A percentile compares a stretch with the other conserved stretches of the same genome.
phyloP scores from a whole-genome alignment of 2,888 invertebrate genomes.

The Philereme vetulata region DNA sequence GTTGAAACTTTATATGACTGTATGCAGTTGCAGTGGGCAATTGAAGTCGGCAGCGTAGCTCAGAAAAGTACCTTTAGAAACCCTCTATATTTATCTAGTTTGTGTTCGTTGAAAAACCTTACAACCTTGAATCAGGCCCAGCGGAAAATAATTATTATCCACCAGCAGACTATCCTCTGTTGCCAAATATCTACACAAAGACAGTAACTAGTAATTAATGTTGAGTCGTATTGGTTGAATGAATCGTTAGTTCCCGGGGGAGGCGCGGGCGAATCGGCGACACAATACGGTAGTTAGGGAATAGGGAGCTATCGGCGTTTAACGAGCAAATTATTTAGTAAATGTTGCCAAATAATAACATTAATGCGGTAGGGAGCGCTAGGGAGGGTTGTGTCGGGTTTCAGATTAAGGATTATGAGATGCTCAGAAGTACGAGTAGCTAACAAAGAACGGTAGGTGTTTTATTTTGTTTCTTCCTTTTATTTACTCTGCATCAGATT shows the following conservation, averaged over 20 bases:
- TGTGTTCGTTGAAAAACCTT: too few relatives aligned
- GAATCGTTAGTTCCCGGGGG: constrained; percentile 68
- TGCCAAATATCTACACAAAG: constrained; percentile 70
- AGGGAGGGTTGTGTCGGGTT: constrained; percentile 12
- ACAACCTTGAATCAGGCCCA: too few relatives aligned
- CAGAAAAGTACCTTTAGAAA: too few relatives aligned
- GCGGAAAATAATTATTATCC: neutral
- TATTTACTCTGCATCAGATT: too few relatives aligned
- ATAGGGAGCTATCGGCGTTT: constrained; percentile 73
- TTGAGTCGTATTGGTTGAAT: constrained; percentile 73
- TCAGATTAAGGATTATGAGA: constrained; percentile 17
- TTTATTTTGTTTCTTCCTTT: too few relatives aligned
- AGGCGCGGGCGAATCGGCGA: constrained; percentile 56
- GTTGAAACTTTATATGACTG: too few relatives aligned
- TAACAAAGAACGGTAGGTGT: too few relatives aligned
- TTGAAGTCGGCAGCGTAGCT: too few relatives aligned
- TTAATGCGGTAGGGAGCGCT: constrained; percentile 61
- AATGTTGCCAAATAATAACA: constrained; percentile 83
- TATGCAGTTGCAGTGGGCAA: too few relatives aligned
- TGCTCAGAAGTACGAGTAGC: neutral
- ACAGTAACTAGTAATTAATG: constrained; percentile 73
- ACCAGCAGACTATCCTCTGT: constrained; percentile 2
- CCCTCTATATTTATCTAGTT: too few relatives aligned
- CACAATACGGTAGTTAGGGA: constrained; percentile 80
- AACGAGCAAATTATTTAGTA: constrained; percentile 83